Evolutionary conservation across 1,140 invertebrate genomes (phyloP).

Genomic region (Parapsyche elsis): DNA sequence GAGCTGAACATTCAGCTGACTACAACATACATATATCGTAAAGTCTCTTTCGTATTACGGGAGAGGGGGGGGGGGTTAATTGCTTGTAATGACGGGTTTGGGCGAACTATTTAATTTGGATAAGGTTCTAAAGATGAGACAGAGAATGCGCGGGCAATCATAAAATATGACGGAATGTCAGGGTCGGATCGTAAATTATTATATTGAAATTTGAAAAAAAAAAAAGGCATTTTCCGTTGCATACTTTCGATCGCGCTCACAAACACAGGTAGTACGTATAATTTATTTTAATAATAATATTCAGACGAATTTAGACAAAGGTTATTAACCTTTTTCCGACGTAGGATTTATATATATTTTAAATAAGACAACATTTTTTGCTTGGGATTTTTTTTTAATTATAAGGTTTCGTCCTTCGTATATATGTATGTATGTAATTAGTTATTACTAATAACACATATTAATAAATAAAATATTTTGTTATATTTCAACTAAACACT

Average conservation of each 20-base stretch:
- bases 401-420: no score
- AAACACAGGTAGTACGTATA: not conserved
- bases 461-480: no score
- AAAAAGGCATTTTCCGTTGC: not conserved
- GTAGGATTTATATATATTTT: not conserved
- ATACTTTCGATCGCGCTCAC: not conserved
- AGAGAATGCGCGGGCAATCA: not conserved
- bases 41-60: conserved; percentile 10
- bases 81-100: conserved; percentile 30
- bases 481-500: no score
- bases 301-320: not conserved
- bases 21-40: not conserved
- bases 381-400: no score
- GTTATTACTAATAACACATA: no score
- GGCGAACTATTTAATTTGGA: conserved; percentile 34
- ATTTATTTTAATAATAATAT: not conserved
- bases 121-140: not conserved
- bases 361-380: no score
- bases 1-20: not conserved
- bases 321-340: not conserved
- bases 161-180: conserved; percentile 31
- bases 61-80: not conserved
- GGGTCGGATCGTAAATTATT: conserved; percentile 20
- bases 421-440: no score
- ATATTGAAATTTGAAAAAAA: not conserved